Evolutionary conservation across 2,888 invertebrate species (phyloP), one percentile per base, ranked within the genome.

Genomic region (Andrena trimmerana): DNA sequence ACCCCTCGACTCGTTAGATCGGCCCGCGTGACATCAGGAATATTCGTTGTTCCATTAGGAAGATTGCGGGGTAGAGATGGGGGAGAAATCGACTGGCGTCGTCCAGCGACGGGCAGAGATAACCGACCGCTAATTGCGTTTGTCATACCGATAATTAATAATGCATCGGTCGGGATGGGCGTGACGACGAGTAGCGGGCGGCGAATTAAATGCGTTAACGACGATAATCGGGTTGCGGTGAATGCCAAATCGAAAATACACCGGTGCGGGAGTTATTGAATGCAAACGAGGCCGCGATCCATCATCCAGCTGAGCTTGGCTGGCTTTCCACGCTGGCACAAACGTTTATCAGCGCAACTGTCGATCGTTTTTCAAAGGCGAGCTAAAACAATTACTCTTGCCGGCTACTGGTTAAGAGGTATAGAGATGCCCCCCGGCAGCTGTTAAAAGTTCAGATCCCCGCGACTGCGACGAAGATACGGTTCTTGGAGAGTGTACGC

Each of bases 131-230:
- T 88, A 89, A 88, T 89, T 89, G 81, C 86, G 79, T 86, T 87
- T 87, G 88, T 88, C 88, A 85, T 88, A 60, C 83, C 87, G 88
- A 87, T 87, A 87, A 89, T 89, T 89, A 88, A 87, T 88, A 88
- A 89, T 87, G 88, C 86, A 86, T 86, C 84, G 84, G 84, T 83
- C 84, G 84, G 36, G 48, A 67, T 63, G 74, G 57, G 73, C 69
- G 78, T 78, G 86, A 77, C 83, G 78, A 83, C 67, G 78, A 79
- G 86, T 81, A 57, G 57, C 57, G 87, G 79, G 63, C 66, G 83
- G 78, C 88, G 88, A 89, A 89, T 88, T 89, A 89, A 89, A 89
- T 89, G 86, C 88, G 86, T 88, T 89, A 88, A 89, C 88, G 88
- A 84, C 70, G 83, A 88, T 88, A 88, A 88, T 88, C 88, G 86